Evolutionary conservation across 1,140 invertebrate species (phyloP).

Genomic region (Potamilus streckersoni): DNA sequence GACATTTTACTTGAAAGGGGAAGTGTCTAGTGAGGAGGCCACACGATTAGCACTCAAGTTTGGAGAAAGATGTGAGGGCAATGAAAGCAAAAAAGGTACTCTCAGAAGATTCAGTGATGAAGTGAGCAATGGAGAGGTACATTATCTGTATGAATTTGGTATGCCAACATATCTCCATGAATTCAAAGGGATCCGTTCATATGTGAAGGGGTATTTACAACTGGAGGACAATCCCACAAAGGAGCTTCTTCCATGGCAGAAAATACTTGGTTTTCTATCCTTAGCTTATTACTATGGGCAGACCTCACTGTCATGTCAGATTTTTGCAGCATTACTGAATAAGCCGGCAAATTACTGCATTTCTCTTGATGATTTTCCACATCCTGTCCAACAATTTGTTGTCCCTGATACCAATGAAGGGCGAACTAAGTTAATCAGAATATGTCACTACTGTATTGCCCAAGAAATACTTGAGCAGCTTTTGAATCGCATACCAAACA

Average conservation of each 20-base stretch:
- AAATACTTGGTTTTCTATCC: conserved; percentile 33
- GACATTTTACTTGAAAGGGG: conserved; percentile 23
- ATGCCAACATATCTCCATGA: conserved; percentile 34
- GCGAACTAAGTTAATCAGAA: conserved; percentile 31
- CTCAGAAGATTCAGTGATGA: conserved; percentile 15
- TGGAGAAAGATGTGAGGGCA: conserved; percentile 21
- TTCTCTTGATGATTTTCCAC: conserved; percentile 30
- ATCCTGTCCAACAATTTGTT: conserved; percentile 30
- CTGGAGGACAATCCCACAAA: conserved; percentile 8
- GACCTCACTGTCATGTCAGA: conserved; percentile 37
- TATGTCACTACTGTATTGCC: conserved; percentile 34
- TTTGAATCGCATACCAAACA: conserved; percentile 11
- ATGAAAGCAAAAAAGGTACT: conserved; percentile 10
- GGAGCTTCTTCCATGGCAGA: conserved; percentile 19
- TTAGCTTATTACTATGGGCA: conserved; percentile 42
- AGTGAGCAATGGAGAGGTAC: conserved; percentile 9
- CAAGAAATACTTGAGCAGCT: conserved; percentile 46
- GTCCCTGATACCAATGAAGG: conserved; percentile 22
- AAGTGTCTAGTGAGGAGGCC: conserved; percentile 24
- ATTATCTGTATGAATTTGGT: conserved; percentile 38
- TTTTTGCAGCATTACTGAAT: conserved; percentile 30
- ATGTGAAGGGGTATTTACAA: conserved; percentile 40
- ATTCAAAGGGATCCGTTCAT: conserved; percentile 32
- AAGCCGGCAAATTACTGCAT: conserved; percentile 33
- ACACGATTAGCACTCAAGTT: conserved; percentile 23